Evolutionary conservation across 2,113 vertebrate species (phyloP), one percentile per base, ranked within the genome.

Genomic region (Salvelinus namaycush): DNA sequence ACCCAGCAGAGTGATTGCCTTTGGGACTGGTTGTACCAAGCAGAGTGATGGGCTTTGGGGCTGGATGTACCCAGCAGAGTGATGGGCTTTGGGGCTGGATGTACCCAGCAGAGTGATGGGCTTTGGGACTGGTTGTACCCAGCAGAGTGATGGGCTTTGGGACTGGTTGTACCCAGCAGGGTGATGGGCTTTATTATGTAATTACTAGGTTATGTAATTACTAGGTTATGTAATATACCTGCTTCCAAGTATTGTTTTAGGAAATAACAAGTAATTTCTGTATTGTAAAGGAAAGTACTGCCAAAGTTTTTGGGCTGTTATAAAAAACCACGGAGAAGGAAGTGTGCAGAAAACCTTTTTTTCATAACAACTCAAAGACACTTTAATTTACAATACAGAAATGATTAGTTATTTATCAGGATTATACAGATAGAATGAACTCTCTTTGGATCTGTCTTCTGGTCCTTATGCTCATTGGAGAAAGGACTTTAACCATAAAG

Each of bases 1-100:
- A 78, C 85, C 85, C 68, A 84, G 89, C 88, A 74, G 27, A 73
- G 81, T 90, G 91, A 90, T 92, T 89, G 89, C 82, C 79, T 69
- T 76, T 70, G 75, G 77, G 12, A 71, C 73, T 51, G 20, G 68
- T 81, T 78, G 84, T 85, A 88, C 87, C 31, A 0, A 34, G 31
- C 31, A 34, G 31, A 1, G 31, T 1, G 31, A 7, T 34, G 6
- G 5, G 31, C 5, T 34, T 34, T 34, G 31, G 31, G 31, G 31
- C 31, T 34, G 31, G 31, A 86, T 78, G 84, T 89, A 86, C 51
- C 86, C 86, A 72, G 88, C 85, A 85, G 87, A 81, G 31, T 0
- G 31, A 84, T 73, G 8, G 70, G 31, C 31, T 34, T 34, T 31
- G 31, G 31, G 31, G 5, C 31, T 34, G 34, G 34, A 7, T 1